A percentile compares a stretch with the other conserved stretches of the same genome.
These are phyloP conservation scores for Shinisaurus crocodilurus DNA, from an alignment of 2,113 vertebrate species.

Conservation along the genomic window DNA sequence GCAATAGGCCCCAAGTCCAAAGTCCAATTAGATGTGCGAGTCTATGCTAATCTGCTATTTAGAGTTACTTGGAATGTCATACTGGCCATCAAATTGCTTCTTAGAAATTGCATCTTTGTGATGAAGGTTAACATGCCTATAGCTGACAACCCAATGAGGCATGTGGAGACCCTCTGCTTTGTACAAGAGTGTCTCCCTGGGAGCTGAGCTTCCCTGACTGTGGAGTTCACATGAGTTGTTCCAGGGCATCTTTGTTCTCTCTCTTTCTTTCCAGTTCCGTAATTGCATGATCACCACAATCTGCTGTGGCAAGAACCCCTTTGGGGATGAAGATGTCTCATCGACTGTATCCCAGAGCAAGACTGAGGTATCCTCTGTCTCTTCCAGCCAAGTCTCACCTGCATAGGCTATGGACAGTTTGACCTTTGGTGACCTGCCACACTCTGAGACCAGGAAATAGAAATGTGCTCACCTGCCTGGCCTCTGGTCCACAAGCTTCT, in stretches of 20 bases:
- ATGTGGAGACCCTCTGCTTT: not conserved
- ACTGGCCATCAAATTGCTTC: fast-evolving
- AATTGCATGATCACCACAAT: slow-evolving; percentile 85
- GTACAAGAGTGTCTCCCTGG: fast-evolving
- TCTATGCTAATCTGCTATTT: not conserved
- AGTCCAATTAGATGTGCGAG: not conserved
- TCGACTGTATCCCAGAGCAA: slow-evolving; percentile 79
- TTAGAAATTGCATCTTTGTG: fast-evolving
- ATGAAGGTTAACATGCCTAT: not conserved
- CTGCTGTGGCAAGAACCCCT: slow-evolving; percentile 83
- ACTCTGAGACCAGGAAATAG: slow-evolving; percentile 37
- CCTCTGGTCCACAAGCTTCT: not conserved
- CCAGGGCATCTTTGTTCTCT: not conserved
- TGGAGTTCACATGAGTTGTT: not conserved
- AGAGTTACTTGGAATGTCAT: fast-evolving
- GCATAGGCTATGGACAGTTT: slow-evolving; percentile 71
- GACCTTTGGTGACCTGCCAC: slow-evolving; percentile 21
- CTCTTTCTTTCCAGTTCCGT: slow-evolving; percentile 78
- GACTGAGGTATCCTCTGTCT: slow-evolving; percentile 83
- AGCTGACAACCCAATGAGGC: not conserved
- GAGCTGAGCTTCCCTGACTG: fast-evolving
- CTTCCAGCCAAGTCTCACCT: slow-evolving; percentile 77
- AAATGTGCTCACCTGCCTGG: not conserved
- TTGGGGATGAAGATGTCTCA: slow-evolving; percentile 81
- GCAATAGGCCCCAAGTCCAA: not conserved